Base-by-base conservation (phyloP, 2,888 invertebrate species). In the Leucoma salicis region DNA sequence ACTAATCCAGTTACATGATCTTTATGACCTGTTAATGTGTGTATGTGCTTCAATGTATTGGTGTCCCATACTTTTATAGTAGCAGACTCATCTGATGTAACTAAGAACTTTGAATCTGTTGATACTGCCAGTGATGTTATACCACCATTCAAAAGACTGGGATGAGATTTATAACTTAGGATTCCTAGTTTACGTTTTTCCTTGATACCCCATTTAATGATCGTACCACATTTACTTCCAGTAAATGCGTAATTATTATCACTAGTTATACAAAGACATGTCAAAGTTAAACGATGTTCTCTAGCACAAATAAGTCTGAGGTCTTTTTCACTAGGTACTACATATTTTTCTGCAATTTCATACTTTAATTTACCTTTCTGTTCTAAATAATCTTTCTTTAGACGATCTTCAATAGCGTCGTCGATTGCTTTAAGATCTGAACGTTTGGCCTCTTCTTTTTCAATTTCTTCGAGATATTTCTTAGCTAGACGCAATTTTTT, bases 401-500 rank as follows among this genome's bases (percentile, higher is more conserved):
- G 90, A 41, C 96, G 91, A 61, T 93, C 93, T n/a, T 94, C 92
- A 24, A 96, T 91, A 1, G 93, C 90, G 55, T 92, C 92, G 41
- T 93, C 92, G 31, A 92, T 84, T 57, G 92, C 92, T 52, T 91
- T 90, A 12, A 92, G 88, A 58, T 94, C 94, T 0, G 92, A 90
- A 57, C 94, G 91, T 53, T 93, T 92, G 14, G 91, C 92, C 73
- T 96, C 96, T 89, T 96, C 94, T 67, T 92, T 93, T 79, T 95
- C 94, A 31, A 98, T 94, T 89, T 97, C 95, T 66, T 95, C 91
- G 24, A 99, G 87, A 79, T 97, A 97, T 72, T 95, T 92, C 74
- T 98, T 98, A 0, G 98, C 97, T 48, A 98, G 81, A 31, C 97
- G 92, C 35, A 98, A 74, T 57, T 96, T 95, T 73, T 98, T 98